These are phyloP conservation scores for Cyrtodaria siliqua DNA, from an alignment of 2,888 invertebrate genomes.

Conservation along the genomic window DNA sequence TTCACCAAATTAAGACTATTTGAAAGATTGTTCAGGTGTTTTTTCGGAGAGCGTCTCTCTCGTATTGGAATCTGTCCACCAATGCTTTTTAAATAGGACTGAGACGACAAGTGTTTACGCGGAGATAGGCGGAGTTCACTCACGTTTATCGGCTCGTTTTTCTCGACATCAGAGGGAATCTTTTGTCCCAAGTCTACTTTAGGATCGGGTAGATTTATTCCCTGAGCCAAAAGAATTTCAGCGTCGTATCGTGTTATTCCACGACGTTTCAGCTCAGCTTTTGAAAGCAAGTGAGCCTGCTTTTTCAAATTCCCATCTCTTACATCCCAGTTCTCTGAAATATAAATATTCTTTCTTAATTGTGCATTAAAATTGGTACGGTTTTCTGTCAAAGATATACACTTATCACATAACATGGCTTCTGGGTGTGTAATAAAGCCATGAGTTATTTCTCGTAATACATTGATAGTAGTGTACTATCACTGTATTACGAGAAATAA, in stretches of 20 bases:
- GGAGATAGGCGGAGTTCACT: constrained; percentile 56
- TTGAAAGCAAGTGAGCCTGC: constrained; percentile 81
- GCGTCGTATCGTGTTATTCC: constrained; percentile 85
- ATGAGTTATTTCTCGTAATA: no score
- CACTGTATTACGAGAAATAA: no score
- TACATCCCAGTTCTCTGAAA: constrained; percentile 81
- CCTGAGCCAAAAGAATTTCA: constrained; percentile 83
- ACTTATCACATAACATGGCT: no score
- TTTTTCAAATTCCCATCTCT: constrained; percentile 82
- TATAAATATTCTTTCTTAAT: no score
- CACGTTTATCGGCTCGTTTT: constrained; percentile 52
- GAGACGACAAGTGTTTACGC: constrained; percentile 60
- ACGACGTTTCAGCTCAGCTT: constrained; percentile 81
- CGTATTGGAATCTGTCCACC: constrained; percentile 1
- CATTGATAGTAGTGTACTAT: no score
- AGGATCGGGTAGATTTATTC: constrained; percentile 80
- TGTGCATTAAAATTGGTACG: no score
- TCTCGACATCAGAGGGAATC: constrained; percentile 35
- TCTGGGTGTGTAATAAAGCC: no score
- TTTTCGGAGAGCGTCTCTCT: constrained; percentile 19
- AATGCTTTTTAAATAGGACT: constrained; percentile 49
- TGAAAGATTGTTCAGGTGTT: constrained; percentile 28
- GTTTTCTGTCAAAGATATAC: no score
- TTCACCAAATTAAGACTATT: constrained; percentile 24
- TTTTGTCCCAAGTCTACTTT: constrained; percentile 67